Percentiles rank a stretch among this genome's conserved stretches.
Evolutionary conservation across 1,140 invertebrate genomes (phyloP).

Genomic region (Colletes latitarsis): DNA sequence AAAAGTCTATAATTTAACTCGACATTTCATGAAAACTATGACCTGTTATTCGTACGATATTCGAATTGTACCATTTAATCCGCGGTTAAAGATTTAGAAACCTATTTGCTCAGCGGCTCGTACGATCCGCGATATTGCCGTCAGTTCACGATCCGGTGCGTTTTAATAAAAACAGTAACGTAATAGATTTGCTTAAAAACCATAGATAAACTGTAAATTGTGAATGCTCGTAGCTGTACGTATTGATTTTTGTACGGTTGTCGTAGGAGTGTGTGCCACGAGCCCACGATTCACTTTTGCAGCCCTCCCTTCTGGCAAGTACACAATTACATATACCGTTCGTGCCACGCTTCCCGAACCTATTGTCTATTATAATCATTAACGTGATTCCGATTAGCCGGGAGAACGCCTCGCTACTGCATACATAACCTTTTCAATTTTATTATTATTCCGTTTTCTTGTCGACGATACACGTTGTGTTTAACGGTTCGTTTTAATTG

Average conservation of each 20-base stretch:
- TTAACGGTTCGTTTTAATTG: background rate
- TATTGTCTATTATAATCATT: conserved; percentile 60
- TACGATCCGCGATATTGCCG: background rate
- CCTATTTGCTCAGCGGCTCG: no score
- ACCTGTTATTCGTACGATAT: conserved; percentile 37
- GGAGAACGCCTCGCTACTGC: conserved; percentile 38
- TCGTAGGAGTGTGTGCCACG: conserved; percentile 48
- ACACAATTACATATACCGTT: conserved; percentile 50
- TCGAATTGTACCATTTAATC: conserved; percentile 30
- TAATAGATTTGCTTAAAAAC: background rate
- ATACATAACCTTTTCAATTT: conserved; percentile 53
- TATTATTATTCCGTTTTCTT: conserved; percentile 2
- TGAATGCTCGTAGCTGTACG: conserved; percentile 13
- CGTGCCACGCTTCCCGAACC: conserved; percentile 57
- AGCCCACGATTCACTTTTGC: conserved; percentile 58
- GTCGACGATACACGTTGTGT: background rate
- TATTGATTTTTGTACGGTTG: conserved; percentile 60
- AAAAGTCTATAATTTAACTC: no score
- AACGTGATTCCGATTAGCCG: conserved; percentile 57
- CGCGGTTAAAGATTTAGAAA: background rate
- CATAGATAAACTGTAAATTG: conserved; percentile 37
- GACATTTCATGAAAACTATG: background rate
- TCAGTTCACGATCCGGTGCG: background rate
- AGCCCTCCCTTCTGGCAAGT: conserved; percentile 47
- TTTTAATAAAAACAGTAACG: background rate